These are phyloP conservation scores for Mobula birostris DNA, from an alignment of 2,113 vertebrate species.

Conservation along the genomic window DNA sequence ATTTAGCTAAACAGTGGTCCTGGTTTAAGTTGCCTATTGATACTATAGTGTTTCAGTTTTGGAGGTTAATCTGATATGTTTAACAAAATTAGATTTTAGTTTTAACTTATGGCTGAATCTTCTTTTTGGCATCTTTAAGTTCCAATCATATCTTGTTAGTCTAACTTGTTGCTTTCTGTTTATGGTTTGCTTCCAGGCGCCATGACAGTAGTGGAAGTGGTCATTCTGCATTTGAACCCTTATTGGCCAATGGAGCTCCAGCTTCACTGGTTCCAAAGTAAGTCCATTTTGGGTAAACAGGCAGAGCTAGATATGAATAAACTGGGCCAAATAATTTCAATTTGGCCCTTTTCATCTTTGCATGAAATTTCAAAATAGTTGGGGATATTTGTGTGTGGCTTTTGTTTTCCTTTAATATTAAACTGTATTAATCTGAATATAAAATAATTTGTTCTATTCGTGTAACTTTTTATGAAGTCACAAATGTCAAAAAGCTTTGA, in stretches of 20 bases:
- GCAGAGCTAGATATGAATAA: neutral
- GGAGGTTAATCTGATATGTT: too few relatives aligned
- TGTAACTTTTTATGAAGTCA: neutral
- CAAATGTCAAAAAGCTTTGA: neutral
- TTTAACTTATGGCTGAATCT: neutral
- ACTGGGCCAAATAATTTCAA: neutral
- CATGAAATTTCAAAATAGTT: neutral
- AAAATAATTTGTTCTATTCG: neutral
- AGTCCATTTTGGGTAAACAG: conserved; percentile 46
- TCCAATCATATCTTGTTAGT: neutral
- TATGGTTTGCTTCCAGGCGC: conserved; percentile 56
- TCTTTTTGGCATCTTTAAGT: neutral
- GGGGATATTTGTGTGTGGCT: neutral
- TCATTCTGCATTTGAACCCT: conserved; percentile 73
- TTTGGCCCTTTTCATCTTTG: neutral
- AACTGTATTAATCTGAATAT: neutral
- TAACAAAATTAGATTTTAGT: too few relatives aligned
- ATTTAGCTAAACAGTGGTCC: neutral
- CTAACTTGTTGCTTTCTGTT: conserved; percentile 10
- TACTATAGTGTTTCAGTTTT: too few relatives aligned
- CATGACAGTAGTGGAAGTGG: conserved; percentile 76
- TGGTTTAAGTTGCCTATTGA: neutral
- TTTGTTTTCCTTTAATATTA: neutral
- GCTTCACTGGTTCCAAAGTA: conserved; percentile 82
- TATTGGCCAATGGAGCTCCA: conserved; percentile 73